phyloP scores from a whole-genome alignment of 2,797 vertebrate genomes.

The Hypotaenidia okinawae region DNA sequence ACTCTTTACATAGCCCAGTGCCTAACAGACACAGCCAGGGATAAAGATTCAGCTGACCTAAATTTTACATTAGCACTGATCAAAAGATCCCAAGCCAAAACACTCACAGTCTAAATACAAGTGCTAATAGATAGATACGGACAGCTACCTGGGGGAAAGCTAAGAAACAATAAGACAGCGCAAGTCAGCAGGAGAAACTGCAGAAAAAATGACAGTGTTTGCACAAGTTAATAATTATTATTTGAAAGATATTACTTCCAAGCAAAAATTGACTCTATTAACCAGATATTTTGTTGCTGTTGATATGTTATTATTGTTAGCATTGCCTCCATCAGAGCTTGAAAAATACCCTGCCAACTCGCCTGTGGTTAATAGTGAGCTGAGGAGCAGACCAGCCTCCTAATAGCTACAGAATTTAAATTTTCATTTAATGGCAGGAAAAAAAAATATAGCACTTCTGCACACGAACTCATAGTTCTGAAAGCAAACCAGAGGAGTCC shows the following conservation, averaged over 20 bases:
- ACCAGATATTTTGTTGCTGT: neutral
- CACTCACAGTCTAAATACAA: neutral
- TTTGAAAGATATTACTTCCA: neutral
- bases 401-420: neutral
- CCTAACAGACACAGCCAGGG: neutral
- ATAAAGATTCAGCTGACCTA: neutral
- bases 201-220: neutral
- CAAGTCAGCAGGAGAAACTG: neutral
- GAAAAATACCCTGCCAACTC: neutral
- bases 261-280: neutral
- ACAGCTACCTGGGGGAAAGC: neutral
- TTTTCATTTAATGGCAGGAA: neutral
- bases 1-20: neutral
- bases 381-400: neutral
- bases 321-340: neutral
- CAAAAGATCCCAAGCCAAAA: neutral
- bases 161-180: neutral
- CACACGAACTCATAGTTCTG: neutral
- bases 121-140: neutral
- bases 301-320: neutral
- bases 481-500: neutral
- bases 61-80: neutral
- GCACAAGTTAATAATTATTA: neutral
- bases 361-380: neutral
- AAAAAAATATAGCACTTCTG: neutral